These are phyloP conservation scores for Cisticola juncidis DNA, from an alignment of 2,113 vertebrate species.

Conservation along the genomic window DNA sequence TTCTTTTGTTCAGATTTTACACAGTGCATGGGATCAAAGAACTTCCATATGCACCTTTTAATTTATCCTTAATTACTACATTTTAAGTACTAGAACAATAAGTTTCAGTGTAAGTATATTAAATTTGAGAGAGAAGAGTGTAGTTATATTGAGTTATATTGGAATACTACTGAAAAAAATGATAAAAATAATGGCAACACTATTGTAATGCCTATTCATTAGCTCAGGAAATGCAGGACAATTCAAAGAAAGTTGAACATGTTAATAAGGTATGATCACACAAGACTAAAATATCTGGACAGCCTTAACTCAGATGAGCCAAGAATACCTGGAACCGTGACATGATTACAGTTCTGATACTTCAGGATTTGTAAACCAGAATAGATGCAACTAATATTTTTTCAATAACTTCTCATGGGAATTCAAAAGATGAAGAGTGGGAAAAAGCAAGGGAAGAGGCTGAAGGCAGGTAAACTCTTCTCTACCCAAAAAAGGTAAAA, in stretches of 20 bases:
- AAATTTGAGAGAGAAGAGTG: background rate
- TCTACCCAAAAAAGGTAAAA: background rate
- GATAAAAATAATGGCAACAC: background rate
- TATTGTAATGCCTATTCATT: background rate
- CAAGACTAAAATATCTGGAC: background rate
- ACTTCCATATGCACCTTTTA: background rate
- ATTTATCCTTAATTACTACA: background rate
- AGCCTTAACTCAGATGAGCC: background rate
- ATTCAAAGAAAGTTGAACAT: background rate
- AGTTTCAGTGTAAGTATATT: background rate
- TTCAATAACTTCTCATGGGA: background rate
- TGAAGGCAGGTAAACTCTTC: background rate
- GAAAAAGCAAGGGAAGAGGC: background rate
- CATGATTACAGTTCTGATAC: background rate
- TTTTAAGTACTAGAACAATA: background rate
- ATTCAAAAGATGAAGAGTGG: background rate
- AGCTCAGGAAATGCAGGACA: background rate
- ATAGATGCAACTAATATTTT: background rate
- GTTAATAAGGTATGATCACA: background rate
- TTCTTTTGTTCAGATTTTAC: background rate
- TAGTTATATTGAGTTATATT: background rate
- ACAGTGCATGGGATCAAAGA: background rate
- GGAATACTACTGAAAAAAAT: background rate
- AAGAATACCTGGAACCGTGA: background rate
- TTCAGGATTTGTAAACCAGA: background rate